Conservation (phyloP, 2,113 vertebrate genomes). For the Tachysurus vachellii region DNA sequence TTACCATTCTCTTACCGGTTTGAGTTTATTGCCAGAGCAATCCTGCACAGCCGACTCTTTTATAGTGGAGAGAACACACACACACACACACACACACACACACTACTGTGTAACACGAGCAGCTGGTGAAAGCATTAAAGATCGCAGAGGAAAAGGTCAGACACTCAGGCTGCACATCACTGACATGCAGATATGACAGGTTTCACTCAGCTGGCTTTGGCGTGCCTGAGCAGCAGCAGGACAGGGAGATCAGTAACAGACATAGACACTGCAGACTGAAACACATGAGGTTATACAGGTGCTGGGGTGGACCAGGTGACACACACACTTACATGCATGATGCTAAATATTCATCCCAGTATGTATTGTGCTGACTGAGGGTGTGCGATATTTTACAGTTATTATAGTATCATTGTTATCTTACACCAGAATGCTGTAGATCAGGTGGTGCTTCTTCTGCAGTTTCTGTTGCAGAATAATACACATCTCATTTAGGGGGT, state of each 20-base stretch:
- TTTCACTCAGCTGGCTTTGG: not conserved
- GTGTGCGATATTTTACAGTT: not conserved
- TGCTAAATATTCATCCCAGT: not conserved
- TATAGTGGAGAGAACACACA: not conserved
- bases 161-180: conserved; percentile 19
- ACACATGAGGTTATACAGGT: not conserved
- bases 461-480: not conserved
- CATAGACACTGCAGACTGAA: not conserved
- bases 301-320: not conserved
- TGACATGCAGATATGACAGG: conserved; percentile 24
- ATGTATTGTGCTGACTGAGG: not conserved
- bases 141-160: conserved; percentile 29
- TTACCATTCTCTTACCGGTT: conserved; percentile 3
- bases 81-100: no score
- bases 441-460: not conserved
- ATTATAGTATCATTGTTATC: not conserved
- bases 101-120: not conserved
- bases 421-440: not conserved
- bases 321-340: not conserved
- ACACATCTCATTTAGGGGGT: not conserved
- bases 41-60: conserved; percentile 4
- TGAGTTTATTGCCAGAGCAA: conserved; percentile 13
- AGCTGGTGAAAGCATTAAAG: conserved; percentile 37
- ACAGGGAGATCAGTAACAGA: not conserved
- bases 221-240: conserved; percentile 7